Evolutionary conservation across 2,113 vertebrate species (phyloP).

Genomic region (Isurus oxyrinchus): DNA sequence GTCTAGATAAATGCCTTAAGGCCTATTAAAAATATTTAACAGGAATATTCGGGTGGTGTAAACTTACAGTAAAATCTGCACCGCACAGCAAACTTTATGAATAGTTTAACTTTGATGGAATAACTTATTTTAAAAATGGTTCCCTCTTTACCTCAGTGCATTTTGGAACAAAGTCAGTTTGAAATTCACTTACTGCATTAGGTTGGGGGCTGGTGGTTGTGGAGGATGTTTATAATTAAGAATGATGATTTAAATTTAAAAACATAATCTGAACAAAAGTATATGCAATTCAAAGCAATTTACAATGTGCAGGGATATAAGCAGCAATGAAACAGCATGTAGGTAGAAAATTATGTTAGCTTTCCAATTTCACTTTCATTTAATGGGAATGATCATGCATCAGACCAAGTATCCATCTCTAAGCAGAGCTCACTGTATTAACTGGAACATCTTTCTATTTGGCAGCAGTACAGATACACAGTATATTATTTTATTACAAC

Average conservation of each 20-base stretch:
- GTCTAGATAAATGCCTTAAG: neutral
- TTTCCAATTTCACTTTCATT: slow-evolving; percentile 14
- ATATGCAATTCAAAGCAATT: neutral
- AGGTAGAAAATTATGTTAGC: neutral
- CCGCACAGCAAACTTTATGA: neutral
- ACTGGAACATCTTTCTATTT: neutral
- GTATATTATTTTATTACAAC: neutral
- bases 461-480: neutral
- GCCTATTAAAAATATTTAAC: neutral
- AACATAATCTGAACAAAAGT: neutral
- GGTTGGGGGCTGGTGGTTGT: neutral
- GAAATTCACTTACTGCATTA: neutral
- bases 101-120: neutral
- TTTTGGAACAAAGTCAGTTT: neutral
- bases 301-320: neutral
- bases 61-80: neutral
- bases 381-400: neutral
- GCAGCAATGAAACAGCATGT: neutral
- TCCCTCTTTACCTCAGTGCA: neutral
- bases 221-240: neutral
- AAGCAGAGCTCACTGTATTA: neutral
- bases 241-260: slow-evolving; percentile 14
- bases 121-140: neutral
- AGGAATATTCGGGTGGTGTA: neutral
- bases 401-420: neutral